Conservation (phyloP, 2,888 invertebrate species). For the Loripinus fragilis region DNA sequence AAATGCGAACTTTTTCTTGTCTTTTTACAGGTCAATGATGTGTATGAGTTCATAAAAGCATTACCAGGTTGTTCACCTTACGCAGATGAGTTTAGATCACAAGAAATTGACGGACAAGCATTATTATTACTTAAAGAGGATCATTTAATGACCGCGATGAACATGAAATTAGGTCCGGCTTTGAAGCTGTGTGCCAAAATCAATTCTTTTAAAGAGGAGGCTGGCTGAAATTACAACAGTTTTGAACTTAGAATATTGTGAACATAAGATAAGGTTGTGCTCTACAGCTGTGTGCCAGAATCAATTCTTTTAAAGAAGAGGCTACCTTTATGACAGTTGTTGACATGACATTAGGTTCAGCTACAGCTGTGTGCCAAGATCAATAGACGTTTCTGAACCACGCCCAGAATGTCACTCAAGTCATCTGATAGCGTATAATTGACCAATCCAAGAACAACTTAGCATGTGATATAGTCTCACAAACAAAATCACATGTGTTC, state of each 20-base stretch:
- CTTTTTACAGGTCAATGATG: constrained; percentile 90
- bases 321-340: no score
- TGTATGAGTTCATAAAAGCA: constrained; percentile 93
- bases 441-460: no score
- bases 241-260: no score
- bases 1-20: no score
- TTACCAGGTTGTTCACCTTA: constrained; percentile 96
- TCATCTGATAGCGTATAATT: no score
- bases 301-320: constrained; percentile 83
- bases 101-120: constrained; percentile 98
- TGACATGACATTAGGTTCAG: no score
- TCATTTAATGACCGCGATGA: constrained; percentile 96
- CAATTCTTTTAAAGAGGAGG: constrained; percentile 75
- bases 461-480: no score
- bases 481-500: no score
- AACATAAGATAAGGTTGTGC: constrained; percentile 98
- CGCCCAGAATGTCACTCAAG: no score
- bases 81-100: constrained; percentile 96
- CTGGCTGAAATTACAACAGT: constrained; percentile 62
- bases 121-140: constrained; percentile 95
- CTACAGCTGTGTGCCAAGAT: no score
- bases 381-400: no score
- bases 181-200: constrained; percentile 97
- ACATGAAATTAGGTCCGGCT: constrained; percentile 97
- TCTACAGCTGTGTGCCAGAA: constrained; percentile 96